Evolutionary conservation across 1,140 invertebrate genomes (phyloP), one percentile per base, ranked within the genome.

Genomic region (Acromyrmex echinatior): DNA sequence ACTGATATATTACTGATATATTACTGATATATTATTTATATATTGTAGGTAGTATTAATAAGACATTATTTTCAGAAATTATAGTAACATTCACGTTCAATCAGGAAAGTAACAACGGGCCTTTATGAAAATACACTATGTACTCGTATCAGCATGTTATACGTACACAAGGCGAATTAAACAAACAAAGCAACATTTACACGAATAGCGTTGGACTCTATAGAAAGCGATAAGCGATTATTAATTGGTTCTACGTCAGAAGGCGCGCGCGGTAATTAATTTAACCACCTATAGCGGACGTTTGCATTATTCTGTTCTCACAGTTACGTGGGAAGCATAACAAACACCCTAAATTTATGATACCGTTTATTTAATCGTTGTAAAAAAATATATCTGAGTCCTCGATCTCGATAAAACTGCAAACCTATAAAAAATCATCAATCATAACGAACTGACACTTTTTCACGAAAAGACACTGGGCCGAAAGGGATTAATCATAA

Each of bases 201-300:
- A 28, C n/a, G 80, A 84, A 62, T 62, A 62, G 56, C 39, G 56
- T 58, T 62, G 80, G 45, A 62, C 56, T 74, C 56, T 71, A 39
- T 71, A 53, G 80, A 76, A 74, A 76, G 70, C 80, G 80, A 84
- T 84, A 84, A 84, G 56, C 80, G 80, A 74, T 45, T 76, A 84
- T 84, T 79, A 79, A 79, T 81, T 84, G 80, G 56, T 62, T 70
- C 39, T 74, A 58, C 58, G n/a, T 84, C 39, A 82, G 68, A 82
- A 82, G 39, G 66, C 53, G 53, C 18, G 31, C 39, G 25, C 39
- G 68, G 56, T 76, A 84, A 84, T 84, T 74, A 84, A 84, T 84
- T 84, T 28, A 74, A 84, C 14, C 51, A 14, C 53, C 39, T 76
- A 76, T n/a, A 84, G 51, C 51, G 78, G 21, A 76, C 56, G 70